phyloP scores from a whole-genome alignment of 2,113 vertebrate genomes.

The Sebastes fasciatus region DNA sequence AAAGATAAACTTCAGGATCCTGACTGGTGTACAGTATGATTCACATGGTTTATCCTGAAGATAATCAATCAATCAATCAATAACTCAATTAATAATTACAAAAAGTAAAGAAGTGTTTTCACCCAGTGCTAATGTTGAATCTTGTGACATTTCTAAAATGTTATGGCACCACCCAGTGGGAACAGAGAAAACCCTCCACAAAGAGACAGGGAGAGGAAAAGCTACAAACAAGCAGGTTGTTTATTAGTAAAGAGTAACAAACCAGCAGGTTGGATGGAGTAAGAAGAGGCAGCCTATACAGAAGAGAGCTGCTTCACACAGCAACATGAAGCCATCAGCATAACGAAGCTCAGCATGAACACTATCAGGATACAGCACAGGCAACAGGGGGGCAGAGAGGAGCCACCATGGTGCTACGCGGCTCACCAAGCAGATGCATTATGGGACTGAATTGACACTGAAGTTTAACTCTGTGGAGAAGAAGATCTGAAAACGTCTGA shows the following conservation, averaged over 20 bases:
- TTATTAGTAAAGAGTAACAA: conserved; percentile 82
- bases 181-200: background rate
- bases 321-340: conserved; percentile 29
- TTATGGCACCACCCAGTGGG: background rate
- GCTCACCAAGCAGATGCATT: conserved; percentile 43
- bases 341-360: conserved; percentile 43
- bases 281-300: conserved; percentile 46
- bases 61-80: background rate
- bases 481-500: background rate
- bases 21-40: background rate
- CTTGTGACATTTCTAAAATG: background rate
- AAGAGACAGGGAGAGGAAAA: background rate
- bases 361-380: conserved; percentile 14
- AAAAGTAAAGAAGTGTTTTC: background rate
- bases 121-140: background rate
- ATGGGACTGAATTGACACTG: conserved; percentile 12
- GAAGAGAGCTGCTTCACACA: conserved; percentile 1
- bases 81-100: background rate
- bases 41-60: background rate
- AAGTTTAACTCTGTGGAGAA: background rate
- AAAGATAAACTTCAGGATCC: background rate
- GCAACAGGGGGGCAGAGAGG: conserved; percentile 1
- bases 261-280: conserved; percentile 37
- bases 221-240: conserved; percentile 76
- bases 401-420: conserved; percentile 19